Percentiles rank a stretch among this genome's conserved stretches.
Conservation (phyloP, 2,888 invertebrate genomes). For the Lydus trimaculatus region DNA sequence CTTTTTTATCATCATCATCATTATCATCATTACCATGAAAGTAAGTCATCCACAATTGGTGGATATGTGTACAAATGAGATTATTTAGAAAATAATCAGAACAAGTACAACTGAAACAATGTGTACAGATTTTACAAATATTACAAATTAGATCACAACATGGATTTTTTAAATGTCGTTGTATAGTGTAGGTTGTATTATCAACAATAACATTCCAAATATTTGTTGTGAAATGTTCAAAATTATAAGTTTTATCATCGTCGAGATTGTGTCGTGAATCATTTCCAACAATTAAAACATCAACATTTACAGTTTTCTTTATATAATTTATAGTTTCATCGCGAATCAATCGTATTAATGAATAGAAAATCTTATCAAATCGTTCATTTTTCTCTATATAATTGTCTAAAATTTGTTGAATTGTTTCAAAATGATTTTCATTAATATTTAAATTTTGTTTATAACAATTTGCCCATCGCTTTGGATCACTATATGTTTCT, state of each 20-base stretch:
- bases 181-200: constrained; percentile 10
- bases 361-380: constrained; percentile 28
- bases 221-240: constrained; percentile 5
- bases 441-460: constrained; percentile 10
- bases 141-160: constrained; percentile 26
- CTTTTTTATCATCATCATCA: neutral
- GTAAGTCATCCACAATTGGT: constrained; percentile 25
- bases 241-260: constrained; percentile 1
- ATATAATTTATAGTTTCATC: constrained; percentile 24
- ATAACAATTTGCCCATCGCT: constrained; percentile 25
- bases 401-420: constrained; percentile 15
- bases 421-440: constrained; percentile 10
- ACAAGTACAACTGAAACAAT: constrained; percentile 29
- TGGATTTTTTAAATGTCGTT: constrained; percentile 16
- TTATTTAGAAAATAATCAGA: constrained; percentile 25
- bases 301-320: constrained; percentile 2
- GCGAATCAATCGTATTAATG: constrained; percentile 21
- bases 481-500: constrained; percentile 12
- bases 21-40: constrained; percentile 11
- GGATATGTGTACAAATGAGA: constrained; percentile 26
- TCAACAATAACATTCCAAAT: constrained; percentile 18
- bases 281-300: constrained; percentile 16
- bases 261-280: constrained; percentile 8
- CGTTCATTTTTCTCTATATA: constrained; percentile 17
- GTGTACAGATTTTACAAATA: constrained; percentile 21